A percentile compares a stretch with the other conserved stretches of the same genome.
Evolutionary conservation across 2,888 invertebrate genomes (phyloP).

Genomic region (Drosophila colorata): DNA sequence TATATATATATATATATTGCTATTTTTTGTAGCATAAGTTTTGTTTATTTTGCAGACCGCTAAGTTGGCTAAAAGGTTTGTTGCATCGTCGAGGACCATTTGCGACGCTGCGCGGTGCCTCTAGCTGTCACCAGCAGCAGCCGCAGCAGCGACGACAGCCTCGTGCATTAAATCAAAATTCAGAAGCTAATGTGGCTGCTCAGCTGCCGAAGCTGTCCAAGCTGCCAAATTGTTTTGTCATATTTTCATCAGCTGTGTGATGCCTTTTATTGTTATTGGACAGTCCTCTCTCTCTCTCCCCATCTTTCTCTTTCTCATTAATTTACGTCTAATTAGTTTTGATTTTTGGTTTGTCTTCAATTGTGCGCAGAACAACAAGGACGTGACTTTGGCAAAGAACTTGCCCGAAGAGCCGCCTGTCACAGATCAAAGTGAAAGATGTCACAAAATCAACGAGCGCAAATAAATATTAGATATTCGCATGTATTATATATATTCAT

Average conservation of each 20-base stretch:
- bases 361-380: conserved; percentile 60
- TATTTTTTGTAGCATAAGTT: neutral
- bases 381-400: conserved; percentile 82
- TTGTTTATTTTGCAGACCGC: conserved; percentile 9
- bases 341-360: conserved; percentile 56
- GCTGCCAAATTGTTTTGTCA: conserved; percentile 76
- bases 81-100: conserved; percentile 27
- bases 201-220: conserved; percentile 67
- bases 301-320: conserved; percentile 52
- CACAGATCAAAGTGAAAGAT: conserved; percentile 69
- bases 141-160: conserved; percentile 24
- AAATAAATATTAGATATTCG: conserved; percentile 61
- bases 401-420: conserved; percentile 52
- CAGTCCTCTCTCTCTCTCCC: conserved; percentile 30
- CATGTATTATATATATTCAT: conserved; percentile 23
- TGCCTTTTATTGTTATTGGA: conserved; percentile 34
- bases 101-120: conserved; percentile 5
- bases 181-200: conserved; percentile 23
- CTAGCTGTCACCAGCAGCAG: conserved; percentile 11
- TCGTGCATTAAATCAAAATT: conserved; percentile 49
- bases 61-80: conserved; percentile 25
- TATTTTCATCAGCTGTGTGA: conserved; percentile 65
- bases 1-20: neutral
- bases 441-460: conserved; percentile 53
- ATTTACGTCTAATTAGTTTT: conserved; percentile 78